phyloP scores from a whole-genome alignment of 2,797 vertebrate genomes.

The Rhincodon typus region DNA sequence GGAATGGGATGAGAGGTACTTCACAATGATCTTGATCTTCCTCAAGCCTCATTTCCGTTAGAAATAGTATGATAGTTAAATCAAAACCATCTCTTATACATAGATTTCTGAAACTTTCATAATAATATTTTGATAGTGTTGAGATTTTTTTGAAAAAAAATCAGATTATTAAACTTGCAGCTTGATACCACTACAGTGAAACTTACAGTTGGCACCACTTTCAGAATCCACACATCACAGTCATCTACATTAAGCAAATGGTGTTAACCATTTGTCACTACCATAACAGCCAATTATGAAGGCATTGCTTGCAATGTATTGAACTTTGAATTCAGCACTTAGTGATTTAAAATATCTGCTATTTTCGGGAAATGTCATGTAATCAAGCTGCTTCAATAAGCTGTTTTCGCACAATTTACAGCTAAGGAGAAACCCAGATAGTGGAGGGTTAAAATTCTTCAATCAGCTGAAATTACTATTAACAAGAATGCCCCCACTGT shows the following conservation, averaged over 20 bases:
- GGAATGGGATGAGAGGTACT: neutral
- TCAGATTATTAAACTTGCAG: neutral
- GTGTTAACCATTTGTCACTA: neutral
- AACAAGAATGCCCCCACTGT: neutral
- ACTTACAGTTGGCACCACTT: neutral
- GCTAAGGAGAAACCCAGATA: neutral
- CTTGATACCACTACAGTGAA: neutral
- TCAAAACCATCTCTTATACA: neutral
- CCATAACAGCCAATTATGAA: neutral
- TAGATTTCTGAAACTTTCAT: neutral
- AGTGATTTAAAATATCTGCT: neutral
- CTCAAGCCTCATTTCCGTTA: neutral
- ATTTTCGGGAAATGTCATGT: neutral
- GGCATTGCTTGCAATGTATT: neutral
- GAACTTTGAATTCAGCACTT: neutral
- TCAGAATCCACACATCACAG: neutral
- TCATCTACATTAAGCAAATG: neutral
- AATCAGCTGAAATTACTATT: neutral
- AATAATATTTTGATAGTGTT: neutral
- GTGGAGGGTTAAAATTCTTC: neutral
- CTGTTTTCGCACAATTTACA: neutral
- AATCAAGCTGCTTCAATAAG: neutral
- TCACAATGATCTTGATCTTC: neutral
- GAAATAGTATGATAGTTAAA: neutral
- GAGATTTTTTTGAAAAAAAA: neutral